Conservation (phyloP, 2,113 vertebrate species). For the Sturnus vulgaris region DNA sequence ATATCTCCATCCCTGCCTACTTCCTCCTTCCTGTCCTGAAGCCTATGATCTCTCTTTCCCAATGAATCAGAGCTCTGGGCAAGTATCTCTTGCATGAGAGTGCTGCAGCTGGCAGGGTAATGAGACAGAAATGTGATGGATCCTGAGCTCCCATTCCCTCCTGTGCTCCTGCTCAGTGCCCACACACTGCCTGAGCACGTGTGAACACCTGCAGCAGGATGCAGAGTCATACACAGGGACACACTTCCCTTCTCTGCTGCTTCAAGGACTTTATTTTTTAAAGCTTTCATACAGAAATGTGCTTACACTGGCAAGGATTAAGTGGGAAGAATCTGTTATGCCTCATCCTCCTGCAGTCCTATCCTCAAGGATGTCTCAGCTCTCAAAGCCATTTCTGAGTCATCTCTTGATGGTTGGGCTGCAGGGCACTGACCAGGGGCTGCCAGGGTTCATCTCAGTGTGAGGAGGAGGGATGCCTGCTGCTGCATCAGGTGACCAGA, state of each 20-base stretch:
- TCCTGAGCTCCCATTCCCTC: not conserved
- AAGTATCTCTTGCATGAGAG: not conserved
- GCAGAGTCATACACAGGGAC: not conserved
- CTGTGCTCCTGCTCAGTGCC: not conserved
- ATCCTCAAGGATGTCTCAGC: not conserved
- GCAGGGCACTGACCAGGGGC: not conserved
- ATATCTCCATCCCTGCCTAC: accelerated
- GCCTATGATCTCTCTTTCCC: not conserved
- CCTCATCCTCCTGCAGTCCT: not conserved
- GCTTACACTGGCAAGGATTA: not conserved
- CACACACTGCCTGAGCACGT: accelerated
- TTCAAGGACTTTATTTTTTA: not conserved
- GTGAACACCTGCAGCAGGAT: not conserved
- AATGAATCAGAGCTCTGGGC: not conserved
- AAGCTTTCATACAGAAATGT: not conserved
- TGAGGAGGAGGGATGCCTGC: not conserved
- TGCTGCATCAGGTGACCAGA: not conserved
- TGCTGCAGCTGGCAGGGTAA: not conserved
- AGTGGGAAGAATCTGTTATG: not conserved
- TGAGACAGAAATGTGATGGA: not conserved
- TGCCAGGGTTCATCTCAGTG: not conserved
- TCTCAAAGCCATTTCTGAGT: conserved; percentile 15
- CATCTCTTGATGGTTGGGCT: not conserved
- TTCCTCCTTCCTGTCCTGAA: not conserved
- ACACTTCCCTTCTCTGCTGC: not conserved